Evolutionary conservation across 2,888 invertebrate species (phyloP).

Genomic region (Sinopyrophorus schimmeli): DNA sequence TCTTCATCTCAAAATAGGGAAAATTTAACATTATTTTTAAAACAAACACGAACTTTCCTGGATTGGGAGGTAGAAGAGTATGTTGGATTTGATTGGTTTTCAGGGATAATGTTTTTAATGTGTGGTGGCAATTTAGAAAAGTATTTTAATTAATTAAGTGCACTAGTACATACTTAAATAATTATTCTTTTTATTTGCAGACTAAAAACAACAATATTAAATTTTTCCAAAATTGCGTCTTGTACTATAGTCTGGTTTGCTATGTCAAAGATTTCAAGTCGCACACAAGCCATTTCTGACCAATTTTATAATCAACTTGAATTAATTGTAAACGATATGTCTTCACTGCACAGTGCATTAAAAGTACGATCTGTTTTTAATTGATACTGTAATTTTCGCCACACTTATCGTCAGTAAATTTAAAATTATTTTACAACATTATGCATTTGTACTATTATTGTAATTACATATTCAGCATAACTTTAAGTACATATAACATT

Average conservation of each 20-base stretch:
- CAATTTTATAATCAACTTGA: constrained; percentile 36
- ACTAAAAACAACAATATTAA: too few relatives aligned
- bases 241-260: too few relatives aligned
- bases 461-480: neutral
- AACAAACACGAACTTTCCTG: constrained; percentile 35
- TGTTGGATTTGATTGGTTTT: constrained; percentile 39
- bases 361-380: constrained; percentile 19
- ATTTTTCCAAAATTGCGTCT: too few relatives aligned
- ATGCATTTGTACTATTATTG: neutral
- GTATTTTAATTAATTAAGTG: constrained; percentile 16
- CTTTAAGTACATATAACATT: too few relatives aligned
- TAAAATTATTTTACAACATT: constrained; percentile 1
- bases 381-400: too few relatives aligned
- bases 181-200: too few relatives aligned
- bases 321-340: constrained; percentile 35
- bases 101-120: constrained; percentile 36
- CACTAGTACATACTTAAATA: neutral
- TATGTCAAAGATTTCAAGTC: too few relatives aligned
- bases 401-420: too few relatives aligned
- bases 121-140: constrained; percentile 34
- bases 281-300: constrained; percentile 3
- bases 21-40: constrained; percentile 33
- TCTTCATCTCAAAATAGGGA: constrained; percentile 26
- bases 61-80: constrained; percentile 32
- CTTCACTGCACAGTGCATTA: constrained; percentile 29